Evolutionary conservation across 2,888 invertebrate species (phyloP).

Genomic region (Meliscaeva auricollis): DNA sequence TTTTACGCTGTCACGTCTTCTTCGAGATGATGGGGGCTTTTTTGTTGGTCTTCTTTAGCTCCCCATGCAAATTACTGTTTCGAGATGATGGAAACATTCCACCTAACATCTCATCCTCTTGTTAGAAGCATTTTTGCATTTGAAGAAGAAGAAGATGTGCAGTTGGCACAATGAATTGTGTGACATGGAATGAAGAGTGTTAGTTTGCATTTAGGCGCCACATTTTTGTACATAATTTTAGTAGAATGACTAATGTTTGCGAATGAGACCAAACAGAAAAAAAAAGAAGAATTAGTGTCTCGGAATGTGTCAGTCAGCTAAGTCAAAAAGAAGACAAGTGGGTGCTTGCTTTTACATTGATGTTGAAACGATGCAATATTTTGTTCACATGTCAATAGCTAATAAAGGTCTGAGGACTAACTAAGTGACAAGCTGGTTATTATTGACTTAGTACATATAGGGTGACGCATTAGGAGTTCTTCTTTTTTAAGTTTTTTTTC

Average conservation of each 20-base stretch:
- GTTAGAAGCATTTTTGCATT: conserved; percentile 28
- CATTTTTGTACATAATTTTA: conserved; percentile 31
- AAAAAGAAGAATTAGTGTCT: not conserved
- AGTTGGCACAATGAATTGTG: conserved; percentile 35
- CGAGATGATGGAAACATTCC: conserved; percentile 32
- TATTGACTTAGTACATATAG: not conserved
- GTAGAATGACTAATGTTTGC: conserved; percentile 48
- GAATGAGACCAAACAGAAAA: not conserved
- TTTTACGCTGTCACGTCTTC: conserved; percentile 58
- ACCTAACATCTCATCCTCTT: conserved; percentile 28
- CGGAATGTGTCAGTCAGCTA: conserved; percentile 13
- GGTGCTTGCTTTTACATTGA: conserved; percentile 8
- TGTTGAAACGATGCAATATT: conserved; percentile 4
- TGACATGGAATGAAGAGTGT: conserved; percentile 60
- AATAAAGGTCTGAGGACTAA: not conserved
- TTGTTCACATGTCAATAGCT: not conserved
- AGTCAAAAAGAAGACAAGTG: conserved; percentile 24
- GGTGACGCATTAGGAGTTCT: not conserved
- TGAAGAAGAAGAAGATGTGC: conserved; percentile 15
- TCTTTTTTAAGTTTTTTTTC: too few relatives aligned
- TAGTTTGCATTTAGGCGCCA: conserved; percentile 71
- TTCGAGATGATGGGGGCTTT: conserved; percentile 14
- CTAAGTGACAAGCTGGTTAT: not conserved
- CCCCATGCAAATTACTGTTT: conserved; percentile 41
- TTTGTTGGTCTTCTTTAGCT: not conserved